Percentiles rank a stretch among this genome's conserved stretches.
Conservation (phyloP, 2,113 vertebrate genomes). For the Poeciliopsis turrubarensis region DNA sequence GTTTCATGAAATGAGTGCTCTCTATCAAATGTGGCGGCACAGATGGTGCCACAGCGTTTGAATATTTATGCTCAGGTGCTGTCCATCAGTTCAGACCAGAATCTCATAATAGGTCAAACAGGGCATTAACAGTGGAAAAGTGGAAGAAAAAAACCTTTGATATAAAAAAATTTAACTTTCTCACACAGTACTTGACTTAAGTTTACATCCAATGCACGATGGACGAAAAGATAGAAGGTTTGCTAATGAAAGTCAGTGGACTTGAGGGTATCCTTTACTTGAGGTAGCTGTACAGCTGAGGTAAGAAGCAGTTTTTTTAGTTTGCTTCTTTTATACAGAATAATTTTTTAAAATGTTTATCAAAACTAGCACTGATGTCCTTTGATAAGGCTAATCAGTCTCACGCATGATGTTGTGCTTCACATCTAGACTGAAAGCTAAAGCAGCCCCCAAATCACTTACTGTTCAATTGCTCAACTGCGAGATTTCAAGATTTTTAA, state of each 20-base stretch:
- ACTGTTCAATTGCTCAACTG: neutral
- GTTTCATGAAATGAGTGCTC: constrained; percentile 28
- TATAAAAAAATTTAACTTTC: constrained; percentile 12
- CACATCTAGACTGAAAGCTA: neutral
- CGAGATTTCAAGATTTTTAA: neutral
- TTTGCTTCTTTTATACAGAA: too few relatives aligned
- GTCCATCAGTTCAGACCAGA: constrained; percentile 33
- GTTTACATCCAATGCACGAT: neutral
- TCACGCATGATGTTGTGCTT: neutral
- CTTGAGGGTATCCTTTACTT: too few relatives aligned
- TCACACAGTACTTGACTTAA: neutral
- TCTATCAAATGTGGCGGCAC: constrained; percentile 42
- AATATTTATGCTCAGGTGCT: constrained; percentile 52
- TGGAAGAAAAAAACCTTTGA: too few relatives aligned
- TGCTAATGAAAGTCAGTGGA: too few relatives aligned
- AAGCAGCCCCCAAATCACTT: neutral
- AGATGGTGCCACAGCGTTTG: constrained; percentile 49
- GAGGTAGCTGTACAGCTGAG: too few relatives aligned
- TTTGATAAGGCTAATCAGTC: neutral
- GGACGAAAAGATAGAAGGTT: too few relatives aligned
- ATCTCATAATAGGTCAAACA: constrained; percentile 10
- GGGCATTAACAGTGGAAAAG: constrained; percentile 16
- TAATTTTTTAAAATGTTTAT: too few relatives aligned
- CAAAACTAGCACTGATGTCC: too few relatives aligned
- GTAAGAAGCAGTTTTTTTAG: too few relatives aligned